Evolutionary conservation across 2,888 invertebrate species (phyloP), one percentile per base, ranked within the genome.

Genomic region (Aphidius colemani): DNA sequence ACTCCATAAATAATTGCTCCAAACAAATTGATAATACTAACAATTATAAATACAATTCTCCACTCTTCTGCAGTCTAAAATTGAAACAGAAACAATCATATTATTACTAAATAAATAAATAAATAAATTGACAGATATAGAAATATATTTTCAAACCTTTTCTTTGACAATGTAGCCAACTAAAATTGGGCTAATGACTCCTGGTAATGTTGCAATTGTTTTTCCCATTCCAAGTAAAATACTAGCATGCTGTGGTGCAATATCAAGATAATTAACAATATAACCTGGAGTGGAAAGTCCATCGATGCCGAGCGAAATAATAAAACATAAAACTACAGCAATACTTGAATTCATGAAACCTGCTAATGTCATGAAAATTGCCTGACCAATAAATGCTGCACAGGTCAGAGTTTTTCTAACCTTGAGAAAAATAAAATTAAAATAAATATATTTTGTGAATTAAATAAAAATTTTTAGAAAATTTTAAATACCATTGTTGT

Each of bases 141-240:
- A 39, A 39, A 49, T 43, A 48, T 13, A 2, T 40, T 53, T 11
- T 46, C 11, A 7, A 78, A 92, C 93, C 85, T 90, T 88, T 69
- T 91, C 84, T 65, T 87, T 86, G 13, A 94, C 93, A 63, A 95
- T 88, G 59, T 87, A 86, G 7, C 94, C 94, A 0, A 93, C 92
- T 0, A 95, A 82, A 9, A 90, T 86, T 0, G 96, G 96, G 77
- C 94, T 93, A 10, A 96, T 83, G 73, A 96, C 95, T 43, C 96
- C 96, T 0, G 96, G 95, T 59, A 96, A 83, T 0, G 96, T 96
- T 0, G 94, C 96, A 68, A 96, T 84, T 0, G 95, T 95, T 83
- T 96, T 96, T 9, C 94, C 92, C 8, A 96, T 84, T 0, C 95
- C 96, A 94, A 96, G 95, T 61, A 96, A 83, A 0, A 96, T 89